These are phyloP conservation scores for Thalassaphorura encarpata DNA, from an alignment of 1,140 invertebrate genomes.

Conservation along the genomic window DNA sequence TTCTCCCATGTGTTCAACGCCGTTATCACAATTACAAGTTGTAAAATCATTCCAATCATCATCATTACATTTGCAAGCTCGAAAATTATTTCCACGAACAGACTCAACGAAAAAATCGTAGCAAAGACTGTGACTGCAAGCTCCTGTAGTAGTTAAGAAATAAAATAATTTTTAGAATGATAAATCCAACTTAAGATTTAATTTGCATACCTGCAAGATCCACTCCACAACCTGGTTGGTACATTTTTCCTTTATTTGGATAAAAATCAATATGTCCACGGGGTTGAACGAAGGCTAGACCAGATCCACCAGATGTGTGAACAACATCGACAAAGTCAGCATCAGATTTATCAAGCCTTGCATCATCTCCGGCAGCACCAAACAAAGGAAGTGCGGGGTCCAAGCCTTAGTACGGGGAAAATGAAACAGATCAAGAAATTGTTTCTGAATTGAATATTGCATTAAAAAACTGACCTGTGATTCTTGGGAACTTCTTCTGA, in stretches of 20 bases:
- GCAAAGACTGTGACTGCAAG: not conserved
- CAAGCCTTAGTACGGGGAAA: not conserved
- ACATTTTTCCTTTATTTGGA: constrained; percentile 9
- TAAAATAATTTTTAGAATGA: no score
- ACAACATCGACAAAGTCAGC: constrained; percentile 53
- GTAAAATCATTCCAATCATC: not conserved
- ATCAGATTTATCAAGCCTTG: constrained; percentile 2
- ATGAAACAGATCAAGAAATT: no score
- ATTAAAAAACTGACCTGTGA: not conserved
- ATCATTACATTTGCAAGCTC: not conserved
- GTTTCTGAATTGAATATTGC: no score
- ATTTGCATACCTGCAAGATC: no score
- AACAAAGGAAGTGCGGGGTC: constrained; percentile 3
- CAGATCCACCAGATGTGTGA: constrained; percentile 47
- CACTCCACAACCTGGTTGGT: constrained; percentile 9
- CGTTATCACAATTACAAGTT: not conserved
- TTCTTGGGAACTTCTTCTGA: not conserved
- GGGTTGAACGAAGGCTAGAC: constrained; percentile 42
- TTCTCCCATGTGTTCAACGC: not conserved
- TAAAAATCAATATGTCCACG: constrained; percentile 53
- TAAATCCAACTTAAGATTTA: no score
- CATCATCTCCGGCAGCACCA: not conserved
- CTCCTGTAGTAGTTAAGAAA: no score
- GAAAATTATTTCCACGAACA: not conserved
- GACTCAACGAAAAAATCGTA: not conserved